Percentiles rank a stretch among this genome's conserved stretches.
Evolutionary conservation across 1,140 invertebrate species (phyloP).

Genomic region (Drosophila tani): DNA sequence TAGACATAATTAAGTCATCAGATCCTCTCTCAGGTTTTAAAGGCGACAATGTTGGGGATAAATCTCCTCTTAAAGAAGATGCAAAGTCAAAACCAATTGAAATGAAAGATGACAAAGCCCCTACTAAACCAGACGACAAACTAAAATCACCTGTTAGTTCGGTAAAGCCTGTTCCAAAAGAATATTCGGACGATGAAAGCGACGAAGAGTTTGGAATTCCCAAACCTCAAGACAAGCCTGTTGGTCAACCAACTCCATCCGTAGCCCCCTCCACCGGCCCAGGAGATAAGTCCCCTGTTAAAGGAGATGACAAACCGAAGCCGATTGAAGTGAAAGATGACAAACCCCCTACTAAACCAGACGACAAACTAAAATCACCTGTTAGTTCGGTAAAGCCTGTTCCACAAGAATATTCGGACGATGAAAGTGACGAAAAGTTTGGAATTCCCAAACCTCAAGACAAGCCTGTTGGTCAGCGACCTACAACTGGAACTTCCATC

Average conservation of each 20-base stretch:
- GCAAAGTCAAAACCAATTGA: too few relatives aligned
- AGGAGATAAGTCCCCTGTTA: background rate
- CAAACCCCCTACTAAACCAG: background rate
- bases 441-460: background rate
- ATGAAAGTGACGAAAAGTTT: slow-evolving; percentile 11
- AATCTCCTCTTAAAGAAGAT: too few relatives aligned
- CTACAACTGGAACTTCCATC: too few relatives aligned
- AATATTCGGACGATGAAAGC: slow-evolving; percentile 15
- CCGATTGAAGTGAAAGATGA: background rate
- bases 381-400: too few relatives aligned
- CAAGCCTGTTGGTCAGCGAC: too few relatives aligned
- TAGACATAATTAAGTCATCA: too few relatives aligned
- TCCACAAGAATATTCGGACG: background rate
- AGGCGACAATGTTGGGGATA: background rate
- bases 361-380: slow-evolving; percentile 12
- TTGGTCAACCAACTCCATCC: background rate
- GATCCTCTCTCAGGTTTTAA: too few relatives aligned
- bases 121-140: background rate
- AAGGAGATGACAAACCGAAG: background rate
- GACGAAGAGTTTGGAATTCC: slow-evolving; percentile 11
- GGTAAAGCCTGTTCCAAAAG: too few relatives aligned
- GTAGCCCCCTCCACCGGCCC: background rate
- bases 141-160: too few relatives aligned
- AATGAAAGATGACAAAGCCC: slow-evolving; percentile 1
- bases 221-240: background rate